Conservation (phyloP, 2,888 invertebrate species). For the Cetonia aurata region DNA sequence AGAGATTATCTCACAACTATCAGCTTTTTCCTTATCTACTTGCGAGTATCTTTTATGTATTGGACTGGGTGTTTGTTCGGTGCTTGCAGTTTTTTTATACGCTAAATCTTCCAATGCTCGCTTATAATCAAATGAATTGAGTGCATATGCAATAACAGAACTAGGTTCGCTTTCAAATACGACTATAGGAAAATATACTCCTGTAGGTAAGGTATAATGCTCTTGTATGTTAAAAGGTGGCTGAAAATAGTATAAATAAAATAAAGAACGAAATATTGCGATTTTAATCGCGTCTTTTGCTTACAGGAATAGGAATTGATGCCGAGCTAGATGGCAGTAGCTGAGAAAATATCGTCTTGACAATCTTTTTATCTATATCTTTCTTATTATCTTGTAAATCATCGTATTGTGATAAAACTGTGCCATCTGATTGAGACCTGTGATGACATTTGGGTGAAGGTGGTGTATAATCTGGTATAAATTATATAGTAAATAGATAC, state of each 20-base stretch:
- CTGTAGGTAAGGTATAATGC: slow-evolving; percentile 77
- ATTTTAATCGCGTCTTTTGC: background rate
- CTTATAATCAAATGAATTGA: slow-evolving; percentile 81
- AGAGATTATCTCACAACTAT: slow-evolving; percentile 52
- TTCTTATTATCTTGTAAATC: slow-evolving; percentile 63
- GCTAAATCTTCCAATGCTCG: slow-evolving; percentile 69
- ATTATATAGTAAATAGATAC: slow-evolving; percentile 25
- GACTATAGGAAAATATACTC: slow-evolving; percentile 73
- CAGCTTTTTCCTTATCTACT: slow-evolving; percentile 64
- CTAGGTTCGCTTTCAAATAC: slow-evolving; percentile 86
- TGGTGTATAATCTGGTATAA: slow-evolving; percentile 54
- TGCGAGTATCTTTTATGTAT: slow-evolving; percentile 66
- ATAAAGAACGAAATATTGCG: background rate
- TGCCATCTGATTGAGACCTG: slow-evolving; percentile 66
- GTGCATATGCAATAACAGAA: slow-evolving; percentile 86
- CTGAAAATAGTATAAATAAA: slow-evolving; percentile 64
- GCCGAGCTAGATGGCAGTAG: slow-evolving; percentile 72
- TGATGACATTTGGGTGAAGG: slow-evolving; percentile 62
- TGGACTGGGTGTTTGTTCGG: slow-evolving; percentile 68
- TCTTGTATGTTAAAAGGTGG: slow-evolving; percentile 76
- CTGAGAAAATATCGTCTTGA: slow-evolving; percentile 78
- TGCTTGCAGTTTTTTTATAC: slow-evolving; percentile 43
- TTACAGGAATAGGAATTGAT: slow-evolving; percentile 64
- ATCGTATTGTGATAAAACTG: slow-evolving; percentile 58
- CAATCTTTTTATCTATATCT: slow-evolving; percentile 71